Evolutionary conservation across 2,797 vertebrate genomes (phyloP), one percentile per base, ranked within the genome.

Genomic region (Cuculus canorus): DNA sequence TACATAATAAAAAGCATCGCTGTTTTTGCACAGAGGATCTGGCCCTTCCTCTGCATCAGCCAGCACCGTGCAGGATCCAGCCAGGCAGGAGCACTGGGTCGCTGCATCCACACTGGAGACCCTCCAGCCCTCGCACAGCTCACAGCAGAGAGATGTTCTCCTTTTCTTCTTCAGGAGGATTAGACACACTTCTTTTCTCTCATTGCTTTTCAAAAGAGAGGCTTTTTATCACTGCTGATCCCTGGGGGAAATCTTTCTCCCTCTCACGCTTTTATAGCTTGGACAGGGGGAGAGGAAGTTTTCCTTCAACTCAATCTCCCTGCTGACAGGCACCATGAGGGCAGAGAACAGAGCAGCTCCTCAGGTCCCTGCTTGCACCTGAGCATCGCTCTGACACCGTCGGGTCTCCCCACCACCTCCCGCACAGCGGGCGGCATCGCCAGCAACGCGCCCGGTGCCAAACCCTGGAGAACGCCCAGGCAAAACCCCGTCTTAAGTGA

Each of bases 151-250:
- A 50, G 75, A 94, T 87, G 93, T 87, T 87, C 91, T 94, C 79
- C 84, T 84, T 96, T 96, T 96, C 95, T 95, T 93, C 95, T 88
- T 89, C 1, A 1, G 6, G 10, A 92, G 88, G 92, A 95, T 95
- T 94, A 96, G 95, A 89, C 93, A 95, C 93, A 90, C 91, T 87
- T 68, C 88, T 95, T 93, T 94, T 27, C 96, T 92, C 90, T 92
- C 88, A 13, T 0, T 57, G 85, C 89, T 91, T 97, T 94, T 93
- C 92, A 94, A 94, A 92, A 92, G 92, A 75, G 47, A 93, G 63
- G 59, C 77, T 79, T 95, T 95, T 88, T 81, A 93, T 95, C 92
- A 59, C 43, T 19, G 88, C 86, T 43, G 88, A 82, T 95, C 94
- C 90, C 96, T 76, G 47, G 79, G 91, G 94, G 75, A 85, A 95